A percentile compares a stretch with the other conserved stretches of the same genome.
phyloP scores from a whole-genome alignment of 2,797 vertebrate genomes.

The Aplochiton taeniatus region DNA sequence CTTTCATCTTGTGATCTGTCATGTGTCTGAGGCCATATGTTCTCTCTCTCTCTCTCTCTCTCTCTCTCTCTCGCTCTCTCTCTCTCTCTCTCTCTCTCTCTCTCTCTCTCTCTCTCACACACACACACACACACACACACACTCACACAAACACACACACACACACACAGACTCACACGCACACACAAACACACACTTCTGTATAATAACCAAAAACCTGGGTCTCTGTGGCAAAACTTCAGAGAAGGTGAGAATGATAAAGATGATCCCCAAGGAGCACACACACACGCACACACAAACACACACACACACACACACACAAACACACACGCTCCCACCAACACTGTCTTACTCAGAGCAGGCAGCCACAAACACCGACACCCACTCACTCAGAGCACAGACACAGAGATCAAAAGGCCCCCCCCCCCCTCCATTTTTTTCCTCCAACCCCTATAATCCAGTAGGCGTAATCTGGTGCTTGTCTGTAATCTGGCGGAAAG shows the following conservation, averaged over 20 bases:
- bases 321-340: background rate
- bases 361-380: background rate
- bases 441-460: slow-evolving; percentile 70
- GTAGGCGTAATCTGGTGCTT: slow-evolving; percentile 65
- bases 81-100: background rate
- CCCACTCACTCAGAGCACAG: too few relatives aligned
- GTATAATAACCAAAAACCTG: too few relatives aligned
- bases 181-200: slow-evolving; percentile 9
- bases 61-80: background rate
- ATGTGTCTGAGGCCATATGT: slow-evolving; percentile 4
- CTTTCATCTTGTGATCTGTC: background rate
- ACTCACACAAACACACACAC: background rate
- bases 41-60: background rate
- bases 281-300: background rate
- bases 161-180: slow-evolving; percentile 18
- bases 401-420: too few relatives aligned
- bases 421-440: slow-evolving; percentile 35
- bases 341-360: background rate
- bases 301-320: slow-evolving; percentile 1
- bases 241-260: too few relatives aligned
- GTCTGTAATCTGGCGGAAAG: slow-evolving; percentile 72
- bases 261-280: too few relatives aligned
- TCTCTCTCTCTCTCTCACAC: background rate
- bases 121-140: slow-evolving; percentile 1
- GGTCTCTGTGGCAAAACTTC: too few relatives aligned